Conservation (phyloP, 2,888 invertebrate genomes). For the Argyra leucocephala region DNA sequence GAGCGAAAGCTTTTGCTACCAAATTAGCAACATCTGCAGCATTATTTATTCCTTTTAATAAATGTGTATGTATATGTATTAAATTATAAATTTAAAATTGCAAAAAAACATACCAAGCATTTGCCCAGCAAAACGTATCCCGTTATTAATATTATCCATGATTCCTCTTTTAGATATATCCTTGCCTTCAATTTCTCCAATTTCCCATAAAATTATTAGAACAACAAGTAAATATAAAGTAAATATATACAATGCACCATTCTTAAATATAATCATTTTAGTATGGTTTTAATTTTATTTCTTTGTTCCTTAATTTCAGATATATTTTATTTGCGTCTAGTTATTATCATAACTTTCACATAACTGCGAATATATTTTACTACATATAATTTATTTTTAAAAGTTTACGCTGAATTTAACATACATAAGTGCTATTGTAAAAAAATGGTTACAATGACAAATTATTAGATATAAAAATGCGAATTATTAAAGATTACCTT, state of each 20-base stretch:
- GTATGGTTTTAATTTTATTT: neutral
- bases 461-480: too few relatives aligned
- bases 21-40: constrained; percentile 53
- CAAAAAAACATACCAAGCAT: constrained; percentile 33
- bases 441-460: neutral
- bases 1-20: constrained; percentile 49
- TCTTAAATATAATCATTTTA: constrained; percentile 18
- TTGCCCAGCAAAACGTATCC: constrained; percentile 39
- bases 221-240: constrained; percentile 19
- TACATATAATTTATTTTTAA: neutral
- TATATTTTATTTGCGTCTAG: neutral
- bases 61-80: too few relatives aligned
- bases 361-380: neutral
- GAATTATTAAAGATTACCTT: too few relatives aligned
- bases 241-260: constrained; percentile 19
- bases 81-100: neutral
- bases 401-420: neutral
- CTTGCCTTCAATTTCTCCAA: constrained; percentile 21
- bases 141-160: constrained; percentile 38
- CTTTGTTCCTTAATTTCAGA: neutral
- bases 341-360: neutral
- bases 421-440: neutral
- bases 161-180: constrained; percentile 30
- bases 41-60: constrained; percentile 37
- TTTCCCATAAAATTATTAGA: constrained; percentile 18